Evolutionary conservation across 2,888 invertebrate genomes (phyloP), one percentile per base, ranked within the genome.

Genomic region (Tenthredo notha): DNA sequence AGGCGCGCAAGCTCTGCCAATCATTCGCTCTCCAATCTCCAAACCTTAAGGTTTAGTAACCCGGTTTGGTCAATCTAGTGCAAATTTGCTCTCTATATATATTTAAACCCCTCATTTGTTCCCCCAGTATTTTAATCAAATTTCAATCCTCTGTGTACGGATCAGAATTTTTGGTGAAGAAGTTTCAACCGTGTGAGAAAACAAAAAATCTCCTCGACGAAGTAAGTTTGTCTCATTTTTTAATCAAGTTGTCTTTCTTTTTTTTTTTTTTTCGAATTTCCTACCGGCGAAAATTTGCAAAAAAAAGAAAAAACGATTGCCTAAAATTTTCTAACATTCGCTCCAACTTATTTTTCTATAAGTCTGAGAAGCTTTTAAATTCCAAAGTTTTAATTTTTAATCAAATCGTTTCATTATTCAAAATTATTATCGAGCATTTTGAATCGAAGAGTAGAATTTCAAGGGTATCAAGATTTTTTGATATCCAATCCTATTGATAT

Each of bases 21-120:
- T 91, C 92, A 92, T 88, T 92, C 91, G 91, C 90, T 89, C 91
- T 92, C 90, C 92, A 91, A 92, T 90, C 91, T 90, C 89, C 91
- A 91, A 90, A 90, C 90, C 90, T 89, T 87, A 88, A 90, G 89
- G 89, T 89, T 85, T 85, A 85, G 88, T 88, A 89, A 86, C 50
- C 65, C 75, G n/a, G 83, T 54, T 54, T 54, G 54, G 54, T 50
- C 54, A 29, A 75, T 33, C 65, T 54, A 50, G 74, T 78, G 72
- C 40, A 72, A 84, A 50, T 72, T 85, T 65, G 78, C 80, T 84
- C 84, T 84, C 84, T 1, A 40, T n/a, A 33, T n/a, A 61, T 5
- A 61, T 29, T n/a, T n/a, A 65, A 33, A 40, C 40, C 50, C n/a
- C 70, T 40, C 2, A 29, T 29, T 80, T 40, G 15, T 61, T 21